Percentiles rank a stretch among this genome's conserved stretches.
Evolutionary conservation across 1,140 invertebrate species (phyloP).

Genomic region (Trichomalopsis sarcophagae): DNA sequence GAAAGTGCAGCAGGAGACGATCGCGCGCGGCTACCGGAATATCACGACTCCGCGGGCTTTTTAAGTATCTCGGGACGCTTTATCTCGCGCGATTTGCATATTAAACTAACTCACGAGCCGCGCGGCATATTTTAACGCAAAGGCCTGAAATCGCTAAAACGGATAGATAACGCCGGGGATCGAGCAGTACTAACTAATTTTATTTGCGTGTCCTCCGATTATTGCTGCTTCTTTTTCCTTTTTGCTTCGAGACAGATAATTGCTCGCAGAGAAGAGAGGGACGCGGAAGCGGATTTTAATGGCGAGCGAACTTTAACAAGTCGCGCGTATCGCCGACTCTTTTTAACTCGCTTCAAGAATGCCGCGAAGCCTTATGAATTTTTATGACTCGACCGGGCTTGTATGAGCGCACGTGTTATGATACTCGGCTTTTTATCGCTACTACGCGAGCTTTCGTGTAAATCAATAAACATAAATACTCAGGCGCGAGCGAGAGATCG

Average conservation of each 20-base stretch:
- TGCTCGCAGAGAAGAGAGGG: background rate
- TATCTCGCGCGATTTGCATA: slow-evolving; percentile 71
- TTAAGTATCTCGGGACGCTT: slow-evolving; percentile 62
- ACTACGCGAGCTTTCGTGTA: background rate
- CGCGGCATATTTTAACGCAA: slow-evolving; percentile 67
- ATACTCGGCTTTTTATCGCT: background rate
- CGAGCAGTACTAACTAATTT: slow-evolving; percentile 39
- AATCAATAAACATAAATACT: slow-evolving; percentile 1
- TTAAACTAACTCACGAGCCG: slow-evolving; percentile 71
- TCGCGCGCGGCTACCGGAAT: slow-evolving; percentile 66
- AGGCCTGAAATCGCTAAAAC: slow-evolving; percentile 20
- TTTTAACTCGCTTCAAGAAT: slow-evolving; percentile 20
- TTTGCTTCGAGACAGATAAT: slow-evolving; percentile 21
- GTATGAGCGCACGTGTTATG: background rate
- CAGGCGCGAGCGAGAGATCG: too few relatives aligned
- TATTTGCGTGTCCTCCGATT: slow-evolving; percentile 34
- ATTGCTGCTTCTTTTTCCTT: background rate
- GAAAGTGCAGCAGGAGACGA: background rate
- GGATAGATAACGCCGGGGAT: slow-evolving; percentile 24
- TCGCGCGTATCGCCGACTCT: background rate
- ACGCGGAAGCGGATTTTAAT: slow-evolving; percentile 37
- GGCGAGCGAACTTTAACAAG: slow-evolving; percentile 7
- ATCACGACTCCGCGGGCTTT: slow-evolving; percentile 67
- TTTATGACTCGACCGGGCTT: background rate
- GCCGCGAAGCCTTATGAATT: background rate